Evolutionary conservation across 2,113 vertebrate species (phyloP).

Genomic region (Limanda limanda): DNA sequence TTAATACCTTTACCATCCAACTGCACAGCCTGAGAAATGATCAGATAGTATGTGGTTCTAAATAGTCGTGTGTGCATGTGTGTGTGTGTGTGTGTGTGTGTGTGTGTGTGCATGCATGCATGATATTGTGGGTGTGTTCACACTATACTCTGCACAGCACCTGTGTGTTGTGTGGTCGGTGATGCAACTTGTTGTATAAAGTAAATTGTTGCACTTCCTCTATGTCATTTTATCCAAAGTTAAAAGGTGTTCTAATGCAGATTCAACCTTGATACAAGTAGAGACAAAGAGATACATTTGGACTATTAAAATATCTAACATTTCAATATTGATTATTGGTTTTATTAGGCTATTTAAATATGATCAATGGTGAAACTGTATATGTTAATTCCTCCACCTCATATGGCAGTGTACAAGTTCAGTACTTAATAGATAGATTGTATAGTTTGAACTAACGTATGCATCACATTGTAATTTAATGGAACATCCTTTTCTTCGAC

Average conservation of each 20-base stretch:
- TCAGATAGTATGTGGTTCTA: no score
- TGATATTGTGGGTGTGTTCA: not conserved
- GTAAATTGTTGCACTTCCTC: no score
- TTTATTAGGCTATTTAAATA: no score
- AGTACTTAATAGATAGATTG: no score
- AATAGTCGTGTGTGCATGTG: no score
- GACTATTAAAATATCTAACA: not conserved
- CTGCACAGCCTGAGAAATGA: no score
- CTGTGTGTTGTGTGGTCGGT: conserved; percentile 15
- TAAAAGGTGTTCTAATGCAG: not conserved
- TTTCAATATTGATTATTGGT: not conserved
- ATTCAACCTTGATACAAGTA: not conserved
- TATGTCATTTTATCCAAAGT: not conserved
- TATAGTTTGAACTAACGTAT: not conserved
- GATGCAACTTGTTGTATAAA: no score
- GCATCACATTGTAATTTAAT: not conserved
- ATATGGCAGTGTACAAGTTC: not conserved
- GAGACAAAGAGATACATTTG: not conserved
- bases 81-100: no score
- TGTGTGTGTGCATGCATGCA: conserved; percentile 28
- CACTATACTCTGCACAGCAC: not conserved
- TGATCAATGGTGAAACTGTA: not conserved
- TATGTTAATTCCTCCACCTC: not conserved
- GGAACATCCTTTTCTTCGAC: not conserved
- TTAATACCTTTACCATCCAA: no score